Percentiles rank a stretch among this genome's conserved stretches.
Evolutionary conservation across 2,888 invertebrate species (phyloP).

Genomic region (Aquatica leii): DNA sequence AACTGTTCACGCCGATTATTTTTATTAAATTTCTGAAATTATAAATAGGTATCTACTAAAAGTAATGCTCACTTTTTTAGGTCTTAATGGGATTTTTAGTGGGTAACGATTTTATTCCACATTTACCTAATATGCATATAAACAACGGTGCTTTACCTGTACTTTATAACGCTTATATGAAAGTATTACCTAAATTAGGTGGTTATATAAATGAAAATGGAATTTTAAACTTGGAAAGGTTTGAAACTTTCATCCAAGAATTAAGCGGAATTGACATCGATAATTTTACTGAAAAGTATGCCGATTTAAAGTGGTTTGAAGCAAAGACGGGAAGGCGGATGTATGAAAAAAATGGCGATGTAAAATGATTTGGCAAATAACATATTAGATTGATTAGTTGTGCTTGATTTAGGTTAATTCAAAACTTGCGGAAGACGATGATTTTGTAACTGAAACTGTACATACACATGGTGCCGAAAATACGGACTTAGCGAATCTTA

Average conservation of each 20-base stretch:
- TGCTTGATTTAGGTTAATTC: too few species aligned
- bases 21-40: too few species aligned
- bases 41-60: neutral
- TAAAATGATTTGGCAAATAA: too few species aligned
- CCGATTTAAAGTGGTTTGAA: conserved; percentile 86
- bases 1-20: too few species aligned
- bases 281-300: conserved; percentile 77
- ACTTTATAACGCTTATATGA: conserved; percentile 88
- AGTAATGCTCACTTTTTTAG: conserved; percentile 49
- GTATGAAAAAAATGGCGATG: conserved; percentile 50
- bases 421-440: conserved; percentile 56
- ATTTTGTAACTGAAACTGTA: conserved; percentile 47
- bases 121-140: conserved; percentile 95
- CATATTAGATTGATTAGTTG: too few species aligned
- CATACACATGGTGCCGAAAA: conserved; percentile 31
- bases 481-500: conserved; percentile 67
- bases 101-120: conserved; percentile 98
- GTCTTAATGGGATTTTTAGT: conserved; percentile 95
- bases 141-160: conserved; percentile 87
- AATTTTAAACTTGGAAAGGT: conserved; percentile 79
- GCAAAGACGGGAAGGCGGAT: conserved; percentile 75
- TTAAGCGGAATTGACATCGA: conserved; percentile 77
- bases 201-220: conserved; percentile 96
- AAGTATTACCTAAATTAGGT: conserved; percentile 83
- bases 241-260: conserved; percentile 84